These are phyloP conservation scores for Sialis lutaria DNA, from an alignment of 2,888 invertebrate species.

Conservation along the genomic window DNA sequence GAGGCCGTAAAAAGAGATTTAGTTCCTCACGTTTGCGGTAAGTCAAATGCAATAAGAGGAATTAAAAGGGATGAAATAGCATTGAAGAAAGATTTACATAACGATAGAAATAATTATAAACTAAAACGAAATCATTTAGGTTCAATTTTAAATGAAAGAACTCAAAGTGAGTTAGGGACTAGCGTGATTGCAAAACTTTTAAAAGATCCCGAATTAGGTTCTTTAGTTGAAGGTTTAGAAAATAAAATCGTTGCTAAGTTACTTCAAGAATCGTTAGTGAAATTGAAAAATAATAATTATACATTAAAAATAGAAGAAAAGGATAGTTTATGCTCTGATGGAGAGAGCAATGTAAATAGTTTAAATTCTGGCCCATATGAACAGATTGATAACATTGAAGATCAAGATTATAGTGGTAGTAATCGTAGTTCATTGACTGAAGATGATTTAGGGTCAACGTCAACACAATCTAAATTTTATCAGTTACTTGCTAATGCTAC, in stretches of 20 bases:
- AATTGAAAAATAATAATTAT: conserved; percentile 27
- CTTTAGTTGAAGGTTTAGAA: conserved; percentile 42
- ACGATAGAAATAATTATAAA: too few relatives aligned
- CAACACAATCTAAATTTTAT: conserved; percentile 52
- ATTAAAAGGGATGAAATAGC: neutral
- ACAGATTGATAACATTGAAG: conserved; percentile 55
- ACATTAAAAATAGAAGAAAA: conserved; percentile 10
- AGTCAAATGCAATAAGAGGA: conserved; percentile 28
- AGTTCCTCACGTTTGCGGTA: conserved; percentile 62
- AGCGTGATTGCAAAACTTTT: conserved; percentile 39
- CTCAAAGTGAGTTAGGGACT: conserved; percentile 11
- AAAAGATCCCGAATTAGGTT: conserved; percentile 44
- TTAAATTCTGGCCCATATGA: conserved; percentile 57
- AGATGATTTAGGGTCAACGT: conserved; percentile 36
- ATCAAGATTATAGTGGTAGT: conserved; percentile 48
- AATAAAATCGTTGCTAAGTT: conserved; percentile 41
- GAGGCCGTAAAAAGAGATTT: conserved; percentile 58
- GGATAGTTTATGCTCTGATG: conserved; percentile 17
- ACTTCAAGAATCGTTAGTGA: conserved; percentile 47
- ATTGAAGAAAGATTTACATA: neutral
- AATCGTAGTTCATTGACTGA: conserved; percentile 31
- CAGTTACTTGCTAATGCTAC: conserved; percentile 55
- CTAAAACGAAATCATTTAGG: too few relatives aligned
- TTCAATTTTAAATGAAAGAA: neutral
- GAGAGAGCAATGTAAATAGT: conserved; percentile 32